These are phyloP conservation scores for Lonchura striata DNA, from an alignment of 2,113 vertebrate genomes.

Conservation along the genomic window DNA sequence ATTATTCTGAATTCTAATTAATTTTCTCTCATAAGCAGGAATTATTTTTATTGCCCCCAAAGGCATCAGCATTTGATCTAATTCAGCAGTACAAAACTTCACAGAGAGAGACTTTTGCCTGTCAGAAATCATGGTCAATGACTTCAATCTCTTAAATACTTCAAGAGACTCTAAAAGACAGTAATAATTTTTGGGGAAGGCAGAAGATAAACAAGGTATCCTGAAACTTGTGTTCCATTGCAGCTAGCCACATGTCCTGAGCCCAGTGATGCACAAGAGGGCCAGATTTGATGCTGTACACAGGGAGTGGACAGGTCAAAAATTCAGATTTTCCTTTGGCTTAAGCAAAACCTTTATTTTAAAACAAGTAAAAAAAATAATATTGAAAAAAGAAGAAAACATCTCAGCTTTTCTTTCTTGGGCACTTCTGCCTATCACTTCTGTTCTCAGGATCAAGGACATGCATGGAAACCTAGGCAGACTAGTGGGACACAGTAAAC, in stretches of 20 bases:
- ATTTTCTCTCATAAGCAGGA: background rate
- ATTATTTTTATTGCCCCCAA: background rate
- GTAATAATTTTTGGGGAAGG: background rate
- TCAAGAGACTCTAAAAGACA: background rate
- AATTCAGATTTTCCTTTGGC: background rate
- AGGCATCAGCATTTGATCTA: background rate
- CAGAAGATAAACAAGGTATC: background rate
- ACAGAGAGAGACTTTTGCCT: background rate
- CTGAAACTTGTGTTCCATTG: background rate
- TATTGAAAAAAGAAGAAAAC: background rate
- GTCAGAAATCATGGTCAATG: background rate
- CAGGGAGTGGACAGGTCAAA: background rate
- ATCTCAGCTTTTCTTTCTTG: background rate
- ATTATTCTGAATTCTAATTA: slow-evolving; percentile 13
- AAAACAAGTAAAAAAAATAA: background rate
- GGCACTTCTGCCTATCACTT: background rate
- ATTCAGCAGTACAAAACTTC: background rate
- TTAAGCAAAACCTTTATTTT: background rate
- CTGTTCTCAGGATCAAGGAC: background rate
- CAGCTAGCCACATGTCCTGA: background rate
- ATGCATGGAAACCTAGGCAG: rapidly evolving
- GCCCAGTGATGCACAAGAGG: background rate
- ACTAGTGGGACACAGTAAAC: rapidly evolving
- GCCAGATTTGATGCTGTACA: background rate
- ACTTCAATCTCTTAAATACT: background rate